Evolutionary conservation across 2,113 vertebrate species (phyloP), one percentile per base, ranked within the genome.

Genomic region (Oplegnathus fasciatus): DNA sequence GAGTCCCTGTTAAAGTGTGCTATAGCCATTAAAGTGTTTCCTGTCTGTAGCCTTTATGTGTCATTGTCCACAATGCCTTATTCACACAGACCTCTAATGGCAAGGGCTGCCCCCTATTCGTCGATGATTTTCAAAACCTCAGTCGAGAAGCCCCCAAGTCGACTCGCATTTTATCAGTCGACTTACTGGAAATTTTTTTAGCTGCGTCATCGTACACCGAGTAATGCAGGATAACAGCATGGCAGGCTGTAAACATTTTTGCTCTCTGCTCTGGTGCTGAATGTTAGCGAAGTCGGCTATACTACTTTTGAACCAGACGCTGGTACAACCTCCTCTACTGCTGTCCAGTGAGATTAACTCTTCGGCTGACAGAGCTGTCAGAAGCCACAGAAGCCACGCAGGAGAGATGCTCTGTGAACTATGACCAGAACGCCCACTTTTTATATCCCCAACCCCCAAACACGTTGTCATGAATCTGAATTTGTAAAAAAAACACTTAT

Each of bases 41-140:
- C 86, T 68, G 75, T 77, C 32, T 46, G n/a, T 62, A n/a, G 6
- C 52, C 69, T 62, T 57, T 14, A 74, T 75, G 69, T 74, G 80
- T 71, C 85, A 75, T 32, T 42, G 71, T 62, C 42, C 34, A 15
- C 50, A 67, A 61, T 60, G 60, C 52, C 40, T 66, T 55, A 66
- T 81, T 77, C 66, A 68, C 37, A 68, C 24, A 78, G 34, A 77
- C 22, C 6, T 65, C 30, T 67, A 60, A 44, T 52, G 10, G 68
- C 3, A 4, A 30, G 7, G 42, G 62, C 30, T 75, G 50, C 28
- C 30, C 42, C 6, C 20, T 26, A 34, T 52, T 64, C 1, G 4
- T 10, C 0, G 5, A 40, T 65, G 20, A 71, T 64, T 37, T 37
- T 75, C 2, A 0, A 57, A 26, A 48, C 60, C 72, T 58, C 28